Evolutionary conservation across 2,113 vertebrate genomes (phyloP).

Genomic region (Lynx canadensis): DNA sequence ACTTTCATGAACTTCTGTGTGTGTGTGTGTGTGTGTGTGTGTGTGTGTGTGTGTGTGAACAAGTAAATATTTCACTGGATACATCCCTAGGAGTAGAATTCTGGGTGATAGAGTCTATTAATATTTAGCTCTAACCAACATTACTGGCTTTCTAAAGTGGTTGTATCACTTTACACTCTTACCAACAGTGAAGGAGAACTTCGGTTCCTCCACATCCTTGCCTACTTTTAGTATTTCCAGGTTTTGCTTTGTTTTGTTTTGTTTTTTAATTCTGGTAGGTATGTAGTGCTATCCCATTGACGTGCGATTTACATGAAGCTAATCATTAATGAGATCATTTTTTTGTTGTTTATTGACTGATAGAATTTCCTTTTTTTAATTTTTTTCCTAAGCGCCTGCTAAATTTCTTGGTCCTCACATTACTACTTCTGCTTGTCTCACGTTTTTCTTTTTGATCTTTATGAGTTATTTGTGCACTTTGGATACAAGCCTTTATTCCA

Average conservation of each 20-base stretch:
- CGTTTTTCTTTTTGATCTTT: not conserved
- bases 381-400: not conserved
- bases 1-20: not conserved
- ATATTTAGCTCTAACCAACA: not conserved
- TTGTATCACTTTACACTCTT: not conserved
- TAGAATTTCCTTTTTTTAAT: not conserved
- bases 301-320: not conserved
- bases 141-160: not conserved
- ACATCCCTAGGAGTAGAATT: not conserved
- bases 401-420: not conserved
- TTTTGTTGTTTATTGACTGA: not conserved
- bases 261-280: not conserved
- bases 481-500: not conserved
- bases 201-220: not conserved
- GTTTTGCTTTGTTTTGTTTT: not conserved
- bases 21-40: not conserved
- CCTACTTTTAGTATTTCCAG: not conserved
- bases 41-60: not conserved
- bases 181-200: not conserved
- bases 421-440: not conserved
- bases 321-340: not conserved
- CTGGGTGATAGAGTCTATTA: not conserved
- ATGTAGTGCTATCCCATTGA: not conserved
- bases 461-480: not conserved
- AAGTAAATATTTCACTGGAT: not conserved